Evolutionary conservation across 2,797 vertebrate genomes (phyloP).

Genomic region (Eidolon dupreanum): DNA sequence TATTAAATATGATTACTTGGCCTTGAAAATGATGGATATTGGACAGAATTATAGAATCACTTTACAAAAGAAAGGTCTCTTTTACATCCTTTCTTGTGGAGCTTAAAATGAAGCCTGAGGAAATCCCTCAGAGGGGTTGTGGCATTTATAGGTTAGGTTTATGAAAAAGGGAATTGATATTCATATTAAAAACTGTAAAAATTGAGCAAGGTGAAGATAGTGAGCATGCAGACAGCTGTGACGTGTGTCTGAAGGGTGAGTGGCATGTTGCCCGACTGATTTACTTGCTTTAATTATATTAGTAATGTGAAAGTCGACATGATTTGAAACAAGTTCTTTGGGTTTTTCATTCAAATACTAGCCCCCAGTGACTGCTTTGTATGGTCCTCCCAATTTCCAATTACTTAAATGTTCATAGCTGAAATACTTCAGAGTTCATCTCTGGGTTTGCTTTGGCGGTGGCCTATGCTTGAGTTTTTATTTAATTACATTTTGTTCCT

Average conservation of each 20-base stretch:
- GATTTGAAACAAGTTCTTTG: conserved; percentile 82
- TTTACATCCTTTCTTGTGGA: conserved; percentile 86
- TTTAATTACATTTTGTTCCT: conserved; percentile 67
- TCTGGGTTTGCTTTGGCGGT: conserved; percentile 72
- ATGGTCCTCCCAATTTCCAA: conserved; percentile 70
- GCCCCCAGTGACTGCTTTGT: conserved; percentile 72
- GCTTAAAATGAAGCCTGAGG: conserved; percentile 85
- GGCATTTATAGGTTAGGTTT: conserved; percentile 86
- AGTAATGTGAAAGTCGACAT: conserved; percentile 79
- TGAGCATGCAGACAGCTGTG: conserved; percentile 82
- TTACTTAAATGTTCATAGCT: conserved; percentile 76
- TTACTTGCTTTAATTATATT: conserved; percentile 83
- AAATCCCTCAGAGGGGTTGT: conserved; percentile 81
- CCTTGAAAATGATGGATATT: conserved; percentile 89
- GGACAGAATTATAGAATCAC: conserved; percentile 87
- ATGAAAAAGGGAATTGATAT: conserved; percentile 86
- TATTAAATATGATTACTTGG: conserved; percentile 90
- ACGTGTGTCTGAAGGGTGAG: conserved; percentile 83
- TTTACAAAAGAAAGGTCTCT: conserved; percentile 89
- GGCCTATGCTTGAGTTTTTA: conserved; percentile 66
- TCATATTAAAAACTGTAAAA: conserved; percentile 85
- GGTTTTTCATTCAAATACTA: conserved; percentile 80
- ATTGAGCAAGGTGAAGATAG: conserved; percentile 80
- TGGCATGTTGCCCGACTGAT: conserved; percentile 82
- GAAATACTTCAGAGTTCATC: conserved; percentile 72